These are phyloP conservation scores for Lottia scabra DNA, from an alignment of 2,888 invertebrate genomes.

Conservation along the genomic window DNA sequence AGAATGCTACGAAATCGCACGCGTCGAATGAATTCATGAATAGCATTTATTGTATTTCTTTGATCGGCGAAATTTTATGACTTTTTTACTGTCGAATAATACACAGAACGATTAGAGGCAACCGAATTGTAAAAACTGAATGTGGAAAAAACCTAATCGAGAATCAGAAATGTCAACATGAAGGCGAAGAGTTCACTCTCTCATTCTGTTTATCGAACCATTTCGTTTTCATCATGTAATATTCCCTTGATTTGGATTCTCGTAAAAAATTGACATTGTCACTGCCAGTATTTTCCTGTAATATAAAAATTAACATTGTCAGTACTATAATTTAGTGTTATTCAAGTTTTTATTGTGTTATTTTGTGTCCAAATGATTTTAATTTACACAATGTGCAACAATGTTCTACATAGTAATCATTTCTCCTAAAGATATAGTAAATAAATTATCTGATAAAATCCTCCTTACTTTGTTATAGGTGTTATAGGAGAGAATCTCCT, in stretches of 20 bases:
- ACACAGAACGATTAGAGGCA: background rate
- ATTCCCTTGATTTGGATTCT: background rate
- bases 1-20: background rate
- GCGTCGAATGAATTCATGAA: background rate
- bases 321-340: no score
- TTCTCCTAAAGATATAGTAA: no score
- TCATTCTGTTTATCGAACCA: background rate
- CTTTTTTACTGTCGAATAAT: background rate
- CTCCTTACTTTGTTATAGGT: no score
- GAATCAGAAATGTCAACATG: background rate
- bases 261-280: background rate
- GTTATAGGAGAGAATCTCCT: no score
- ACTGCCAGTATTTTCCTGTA: background rate
- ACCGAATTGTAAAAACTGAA: background rate
- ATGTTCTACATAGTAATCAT: background rate
- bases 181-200: background rate
- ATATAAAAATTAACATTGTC: no score
- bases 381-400: background rate
- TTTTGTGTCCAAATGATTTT: background rate
- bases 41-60: background rate
- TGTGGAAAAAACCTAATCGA: background rate
- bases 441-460: no score
- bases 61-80: background rate
- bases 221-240: background rate
- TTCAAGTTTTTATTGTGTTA: background rate